Percentiles rank a stretch among this genome's conserved stretches.
Conservation (phyloP, 2,113 vertebrate species). For the Pongo pygmaeus region DNA sequence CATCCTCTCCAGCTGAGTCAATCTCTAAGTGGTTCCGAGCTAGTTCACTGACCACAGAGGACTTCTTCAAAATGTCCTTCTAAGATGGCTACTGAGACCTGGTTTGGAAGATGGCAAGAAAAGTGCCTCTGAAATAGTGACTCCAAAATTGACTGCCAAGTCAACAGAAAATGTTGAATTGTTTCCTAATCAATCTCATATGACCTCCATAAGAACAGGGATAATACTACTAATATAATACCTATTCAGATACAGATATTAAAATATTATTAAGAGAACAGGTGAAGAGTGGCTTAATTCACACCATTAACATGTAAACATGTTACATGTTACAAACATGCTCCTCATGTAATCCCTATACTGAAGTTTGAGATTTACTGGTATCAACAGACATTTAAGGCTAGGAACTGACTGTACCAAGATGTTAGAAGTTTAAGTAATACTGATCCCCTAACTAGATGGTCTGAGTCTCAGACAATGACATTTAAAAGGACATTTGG, state of each 20-base stretch:
- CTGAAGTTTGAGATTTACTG: background rate
- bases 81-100: background rate
- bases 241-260: background rate
- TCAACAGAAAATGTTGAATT: background rate
- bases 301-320: background rate
- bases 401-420: background rate
- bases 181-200: background rate
- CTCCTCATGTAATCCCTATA: background rate
- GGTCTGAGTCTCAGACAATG: background rate
- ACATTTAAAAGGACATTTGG: conserved; percentile 25
- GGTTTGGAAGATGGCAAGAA: background rate
- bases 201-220: background rate
- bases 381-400: background rate
- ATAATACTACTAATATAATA: background rate
- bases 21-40: background rate
- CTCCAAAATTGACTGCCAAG: conserved; percentile 8
- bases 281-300: background rate
- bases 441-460: background rate
- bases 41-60: conserved; percentile 24
- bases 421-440: background rate
- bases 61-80: conserved; percentile 3
- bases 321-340: background rate
- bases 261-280: background rate
- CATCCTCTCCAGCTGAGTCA: background rate
- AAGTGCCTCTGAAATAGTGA: background rate